A percentile compares a stretch with the other conserved stretches of the same genome.
Evolutionary conservation across 1,140 invertebrate genomes (phyloP).

Genomic region (Lepidurus packardi): DNA sequence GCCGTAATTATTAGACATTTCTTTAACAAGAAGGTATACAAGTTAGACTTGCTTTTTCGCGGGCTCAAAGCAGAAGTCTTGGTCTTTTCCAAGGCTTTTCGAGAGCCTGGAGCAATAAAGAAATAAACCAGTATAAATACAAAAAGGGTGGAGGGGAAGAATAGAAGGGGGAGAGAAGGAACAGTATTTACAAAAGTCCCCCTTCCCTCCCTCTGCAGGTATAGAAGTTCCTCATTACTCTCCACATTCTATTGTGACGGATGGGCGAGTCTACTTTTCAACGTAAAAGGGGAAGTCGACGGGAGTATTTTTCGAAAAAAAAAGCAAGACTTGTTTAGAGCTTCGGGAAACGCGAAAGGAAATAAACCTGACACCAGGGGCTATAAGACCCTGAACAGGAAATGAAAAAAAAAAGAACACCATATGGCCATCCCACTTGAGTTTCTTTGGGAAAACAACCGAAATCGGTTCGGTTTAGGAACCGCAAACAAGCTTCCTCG

Average conservation of each 20-base stretch:
- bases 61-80: not conserved
- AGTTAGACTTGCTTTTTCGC: not conserved
- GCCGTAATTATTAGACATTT: not conserved
- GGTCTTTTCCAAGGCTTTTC: not conserved
- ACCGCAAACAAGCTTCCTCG: not conserved
- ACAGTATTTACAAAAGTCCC: not conserved
- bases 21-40: not conserved
- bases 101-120: not conserved
- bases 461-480: not conserved
- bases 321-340: not conserved
- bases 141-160: not conserved
- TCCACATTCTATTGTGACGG: not conserved
- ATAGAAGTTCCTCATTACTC: not conserved
- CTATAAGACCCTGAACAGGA: not conserved
- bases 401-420: not conserved
- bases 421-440: slow-evolving; percentile 12
- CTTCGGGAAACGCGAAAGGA: not conserved
- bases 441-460: not conserved
- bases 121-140: not conserved
- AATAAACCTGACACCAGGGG: not conserved
- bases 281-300: not conserved
- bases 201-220: not conserved
- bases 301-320: not conserved
- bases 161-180: not conserved
- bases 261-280: not conserved